Evolutionary conservation across 2,797 vertebrate genomes (phyloP), one percentile per base, ranked within the genome.

Genomic region (Hippopotamyrus pictus): DNA sequence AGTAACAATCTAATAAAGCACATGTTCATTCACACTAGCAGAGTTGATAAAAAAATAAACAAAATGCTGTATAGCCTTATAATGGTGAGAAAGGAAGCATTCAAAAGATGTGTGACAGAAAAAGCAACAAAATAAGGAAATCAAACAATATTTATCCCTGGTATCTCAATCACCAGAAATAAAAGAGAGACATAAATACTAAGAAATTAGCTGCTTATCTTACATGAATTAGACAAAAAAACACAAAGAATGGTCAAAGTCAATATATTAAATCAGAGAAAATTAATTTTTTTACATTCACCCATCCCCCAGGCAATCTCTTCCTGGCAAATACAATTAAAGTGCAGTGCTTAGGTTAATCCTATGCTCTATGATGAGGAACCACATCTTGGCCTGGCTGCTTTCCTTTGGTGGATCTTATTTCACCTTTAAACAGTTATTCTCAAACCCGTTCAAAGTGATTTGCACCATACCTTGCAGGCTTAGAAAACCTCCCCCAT

Each of bases 361-460:
- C 79, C 11, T 86, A 82, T 79, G 22, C 48, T 62, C 90, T 57
- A 53, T 54, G 51, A 88, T 86, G 37, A 82, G 85, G 69, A 89
- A 82, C 33, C 76, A 89, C 6, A 57, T 91, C 84, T 90, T 33
- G 69, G 17, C 79, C 37, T 44, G 69, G 82, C 62, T 84, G 59
- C 62, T 88, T 91, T 90, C 44, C 48, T 0, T 33, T 48, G 51
- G 44, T 25, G 5, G 54, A 65, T 85, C 54, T 65, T 65, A 79
- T 90, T 51, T 88, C 88, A 14, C 51, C 82, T 87, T 85, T 88
- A 79, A 91, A 91, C 87, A 76, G 53, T 89, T 90, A 88, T 90
- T 90, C 88, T 88, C 83, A 88, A 88, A 46, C 73, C 89, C 62
- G 51, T 90, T 91, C 53, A 91, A 84, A 90, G 89, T 46, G 89